Conservation (phyloP, 2,797 vertebrate species). For the Synanceia verrucosa region DNA sequence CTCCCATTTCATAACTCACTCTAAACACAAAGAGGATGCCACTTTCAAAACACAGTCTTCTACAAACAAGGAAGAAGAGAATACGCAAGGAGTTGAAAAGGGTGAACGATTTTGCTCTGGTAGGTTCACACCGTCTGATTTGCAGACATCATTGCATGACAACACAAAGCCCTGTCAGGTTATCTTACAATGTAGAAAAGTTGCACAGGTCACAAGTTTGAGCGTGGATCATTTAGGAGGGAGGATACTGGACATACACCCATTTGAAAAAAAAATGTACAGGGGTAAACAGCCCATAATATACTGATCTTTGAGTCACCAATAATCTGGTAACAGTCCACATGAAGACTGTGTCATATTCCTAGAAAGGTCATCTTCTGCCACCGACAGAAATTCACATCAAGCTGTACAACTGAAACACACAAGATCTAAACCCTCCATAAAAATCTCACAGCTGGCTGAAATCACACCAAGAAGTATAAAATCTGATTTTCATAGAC, state of each 20-base stretch:
- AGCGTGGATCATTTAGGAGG: constrained; percentile 10
- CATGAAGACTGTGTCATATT: constrained; percentile 47
- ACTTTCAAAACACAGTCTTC: constrained; percentile 42
- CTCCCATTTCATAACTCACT: constrained; percentile 43
- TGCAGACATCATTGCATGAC: constrained; percentile 33
- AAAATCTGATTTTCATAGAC: constrained; percentile 27
- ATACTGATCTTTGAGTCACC: constrained; percentile 30
- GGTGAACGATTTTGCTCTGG: constrained; percentile 45
- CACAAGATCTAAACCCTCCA: constrained; percentile 53
- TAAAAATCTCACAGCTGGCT: constrained; percentile 58
- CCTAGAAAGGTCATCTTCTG: constrained; percentile 42
- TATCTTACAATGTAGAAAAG: constrained; percentile 37
- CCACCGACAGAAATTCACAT: constrained; percentile 27
- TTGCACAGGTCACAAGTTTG: constrained; percentile 19
- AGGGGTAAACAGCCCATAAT: constrained; percentile 41
- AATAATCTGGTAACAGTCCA: constrained; percentile 42
- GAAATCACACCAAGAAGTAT: constrained; percentile 51
- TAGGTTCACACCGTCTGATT: constrained; percentile 36
- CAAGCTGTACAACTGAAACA: constrained; percentile 46
- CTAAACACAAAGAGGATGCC: constrained; percentile 42
- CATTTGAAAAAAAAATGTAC: constrained; percentile 20
- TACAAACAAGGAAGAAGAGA: constrained; percentile 40
- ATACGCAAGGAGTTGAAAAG: constrained; percentile 23
- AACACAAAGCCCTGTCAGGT: constrained; percentile 31
- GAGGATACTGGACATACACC: constrained; percentile 26